Percentiles rank a stretch among this genome's conserved stretches.
phyloP scores from a whole-genome alignment of 2,113 vertebrate species.

The Salvator merianae region DNA sequence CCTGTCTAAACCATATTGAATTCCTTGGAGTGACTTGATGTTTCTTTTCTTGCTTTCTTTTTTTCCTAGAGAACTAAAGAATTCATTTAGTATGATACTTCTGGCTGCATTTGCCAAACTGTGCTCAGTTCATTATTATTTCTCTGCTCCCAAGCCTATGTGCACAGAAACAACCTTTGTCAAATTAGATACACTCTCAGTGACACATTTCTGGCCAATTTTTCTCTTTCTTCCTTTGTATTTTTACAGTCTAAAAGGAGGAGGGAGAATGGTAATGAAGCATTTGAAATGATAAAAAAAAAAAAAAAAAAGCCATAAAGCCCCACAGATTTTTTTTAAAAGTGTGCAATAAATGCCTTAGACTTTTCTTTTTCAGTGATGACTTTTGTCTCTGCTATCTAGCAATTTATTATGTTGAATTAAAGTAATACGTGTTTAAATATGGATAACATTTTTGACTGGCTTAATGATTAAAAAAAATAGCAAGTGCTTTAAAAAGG shows the following conservation, averaged over 20 bases:
- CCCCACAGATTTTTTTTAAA: background rate
- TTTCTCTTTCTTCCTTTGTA: background rate
- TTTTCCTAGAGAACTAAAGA: background rate
- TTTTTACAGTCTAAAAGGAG: background rate
- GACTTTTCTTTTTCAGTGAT: background rate
- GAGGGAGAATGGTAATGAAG: background rate
- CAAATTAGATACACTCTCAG: background rate
- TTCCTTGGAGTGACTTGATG: constrained; percentile 9
- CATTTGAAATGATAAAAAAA: background rate
- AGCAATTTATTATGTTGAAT: constrained; percentile 12
- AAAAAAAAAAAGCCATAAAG: background rate
- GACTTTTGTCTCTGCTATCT: background rate
- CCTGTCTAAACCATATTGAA: constrained; percentile 18
- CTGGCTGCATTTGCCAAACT: background rate
- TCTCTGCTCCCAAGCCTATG: background rate
- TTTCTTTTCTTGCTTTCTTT: background rate
- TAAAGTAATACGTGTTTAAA: constrained; percentile 15
- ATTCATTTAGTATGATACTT: background rate
- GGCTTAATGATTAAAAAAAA: constrained; percentile 26
- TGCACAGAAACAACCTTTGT: constrained; percentile 22
- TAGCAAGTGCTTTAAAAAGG: constrained; percentile 11
- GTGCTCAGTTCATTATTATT: constrained; percentile 5
- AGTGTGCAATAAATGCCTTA: background rate
- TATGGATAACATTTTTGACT: background rate
- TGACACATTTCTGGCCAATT: background rate